Conservation (phyloP, 1,140 invertebrate genomes). For the Brachionus rotundiformis region DNA sequence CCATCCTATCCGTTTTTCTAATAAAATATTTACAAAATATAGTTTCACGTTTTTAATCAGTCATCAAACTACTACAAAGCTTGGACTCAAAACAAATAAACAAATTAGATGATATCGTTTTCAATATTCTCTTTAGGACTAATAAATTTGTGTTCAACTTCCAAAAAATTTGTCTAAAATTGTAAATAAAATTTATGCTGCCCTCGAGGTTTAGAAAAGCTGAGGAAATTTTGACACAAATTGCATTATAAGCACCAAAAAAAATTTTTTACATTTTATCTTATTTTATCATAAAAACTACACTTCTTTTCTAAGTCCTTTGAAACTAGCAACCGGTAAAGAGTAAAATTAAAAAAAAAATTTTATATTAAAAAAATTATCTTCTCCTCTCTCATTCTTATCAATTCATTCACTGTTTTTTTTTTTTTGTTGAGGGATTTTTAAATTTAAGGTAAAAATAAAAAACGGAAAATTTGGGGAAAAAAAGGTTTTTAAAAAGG, state of each 20-base stretch:
- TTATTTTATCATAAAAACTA: background rate
- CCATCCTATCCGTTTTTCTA: slow-evolving; percentile 9
- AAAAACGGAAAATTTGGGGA: background rate
- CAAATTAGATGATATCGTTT: slow-evolving; percentile 21
- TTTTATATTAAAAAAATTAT: background rate
- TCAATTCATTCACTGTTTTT: slow-evolving; percentile 37
- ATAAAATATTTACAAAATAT: slow-evolving; percentile 19
- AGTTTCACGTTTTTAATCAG: background rate
- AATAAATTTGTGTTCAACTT: background rate
- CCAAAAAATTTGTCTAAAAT: slow-evolving; percentile 34
- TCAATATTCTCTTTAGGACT: background rate
- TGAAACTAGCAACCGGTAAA: slow-evolving; percentile 46
- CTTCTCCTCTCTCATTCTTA: background rate
- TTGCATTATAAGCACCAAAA: slow-evolving; percentile 37
- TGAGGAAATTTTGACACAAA: slow-evolving; percentile 26
- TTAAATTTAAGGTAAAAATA: background rate
- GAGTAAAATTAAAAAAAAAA: slow-evolving; percentile 21
- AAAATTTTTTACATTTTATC: slow-evolving; percentile 24
- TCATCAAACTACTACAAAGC: background rate
- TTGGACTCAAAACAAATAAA: background rate
- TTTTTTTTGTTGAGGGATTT: background rate
- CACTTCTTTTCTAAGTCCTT: background rate
- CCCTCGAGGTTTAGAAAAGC: background rate
- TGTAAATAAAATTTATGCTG: slow-evolving; percentile 31
- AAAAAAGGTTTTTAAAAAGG: slow-evolving; percentile 23